phyloP scores from a whole-genome alignment of 2,113 vertebrate species.

The Syngnathoides biaculeatus region DNA sequence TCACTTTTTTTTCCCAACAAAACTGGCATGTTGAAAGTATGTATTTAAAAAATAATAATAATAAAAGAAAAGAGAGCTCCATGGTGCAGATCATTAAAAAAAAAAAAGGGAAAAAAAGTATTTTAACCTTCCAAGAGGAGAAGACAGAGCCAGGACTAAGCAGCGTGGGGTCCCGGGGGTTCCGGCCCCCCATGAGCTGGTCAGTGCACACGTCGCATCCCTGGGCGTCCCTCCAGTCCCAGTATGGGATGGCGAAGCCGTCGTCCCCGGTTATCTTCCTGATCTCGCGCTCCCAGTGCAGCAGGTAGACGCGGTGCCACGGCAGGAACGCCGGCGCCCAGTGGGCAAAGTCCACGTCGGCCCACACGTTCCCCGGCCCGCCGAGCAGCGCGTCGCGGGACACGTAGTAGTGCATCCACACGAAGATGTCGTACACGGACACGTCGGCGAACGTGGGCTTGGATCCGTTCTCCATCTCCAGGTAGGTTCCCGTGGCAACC shows the following conservation, averaged over 20 bases:
- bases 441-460: constrained; percentile 81
- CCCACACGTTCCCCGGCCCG: constrained; percentile 78
- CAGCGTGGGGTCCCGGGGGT: constrained; percentile 72
- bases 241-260: constrained; percentile 89
- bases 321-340: constrained; percentile 89
- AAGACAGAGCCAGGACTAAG: constrained; percentile 90
- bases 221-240: constrained; percentile 91
- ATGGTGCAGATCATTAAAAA: not conserved
- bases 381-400: constrained; percentile 83
- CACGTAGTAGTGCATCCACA: constrained; percentile 96
- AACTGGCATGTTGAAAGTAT: too few relatives aligned
- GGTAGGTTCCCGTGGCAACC: constrained; percentile 79
- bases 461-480: constrained; percentile 86
- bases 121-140: constrained; percentile 86
- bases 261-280: constrained; percentile 80
- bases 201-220: constrained; percentile 86
- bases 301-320: constrained; percentile 88
- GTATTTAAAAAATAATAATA: not conserved
- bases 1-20: too few relatives aligned
- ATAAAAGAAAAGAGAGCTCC: not conserved
- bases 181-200: constrained; percentile 83
- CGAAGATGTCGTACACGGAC: constrained; percentile 88
- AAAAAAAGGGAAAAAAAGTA: not conserved
- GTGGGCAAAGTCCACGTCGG: constrained; percentile 88
- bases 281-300: constrained; percentile 88